phyloP scores from a whole-genome alignment of 2,888 invertebrate genomes.

The Bhutanitis thaidina region DNA sequence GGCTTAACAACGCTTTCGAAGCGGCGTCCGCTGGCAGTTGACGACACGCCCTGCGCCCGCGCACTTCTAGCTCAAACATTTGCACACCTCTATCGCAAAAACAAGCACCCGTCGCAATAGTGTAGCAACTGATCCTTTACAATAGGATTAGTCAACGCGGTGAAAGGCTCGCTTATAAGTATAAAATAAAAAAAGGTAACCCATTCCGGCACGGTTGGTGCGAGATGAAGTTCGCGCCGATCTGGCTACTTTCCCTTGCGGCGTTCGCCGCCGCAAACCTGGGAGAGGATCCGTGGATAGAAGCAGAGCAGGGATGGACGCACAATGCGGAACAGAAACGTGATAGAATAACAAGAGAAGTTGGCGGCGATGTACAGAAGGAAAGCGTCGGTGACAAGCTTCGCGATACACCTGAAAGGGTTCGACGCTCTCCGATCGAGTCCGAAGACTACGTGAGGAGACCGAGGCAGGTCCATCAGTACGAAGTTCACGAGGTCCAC shows the following conservation, averaged over 20 bases:
- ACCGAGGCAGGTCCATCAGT: constrained; percentile 60
- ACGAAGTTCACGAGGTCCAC: constrained; percentile 62
- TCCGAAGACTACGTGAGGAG: constrained; percentile 37
- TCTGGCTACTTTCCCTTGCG: constrained; percentile 48
- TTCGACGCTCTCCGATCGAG: constrained; percentile 29
- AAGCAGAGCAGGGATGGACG: constrained; percentile 49
- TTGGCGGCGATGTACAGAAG: constrained; percentile 41
- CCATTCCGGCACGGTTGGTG: constrained; percentile 42
- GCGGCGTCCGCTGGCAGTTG: constrained; percentile 44
- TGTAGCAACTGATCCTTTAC: constrained; percentile 47
- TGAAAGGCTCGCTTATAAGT: constrained; percentile 53
- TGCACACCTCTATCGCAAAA: constrained; percentile 48
- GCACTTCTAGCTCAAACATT: constrained; percentile 45
- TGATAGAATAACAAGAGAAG: constrained; percentile 41
- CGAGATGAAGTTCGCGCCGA: constrained; percentile 53
- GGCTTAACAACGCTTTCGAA: constrained; percentile 64
- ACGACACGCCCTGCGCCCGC: constrained; percentile 41
- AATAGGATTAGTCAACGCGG: constrained; percentile 39
- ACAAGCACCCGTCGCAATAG: constrained; percentile 30
- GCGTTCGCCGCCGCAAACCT: constrained; percentile 43
- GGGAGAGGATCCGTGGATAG: constrained; percentile 52
- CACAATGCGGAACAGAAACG: constrained; percentile 42
- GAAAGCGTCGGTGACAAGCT: constrained; percentile 23
- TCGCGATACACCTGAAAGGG: constrained; percentile 28
- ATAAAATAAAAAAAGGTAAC: constrained; percentile 58